Percentiles rank a stretch among this genome's conserved stretches.
phyloP scores from a whole-genome alignment of 37 sponge, comb jelly and placozoan genomes.

The Dysidea cf. avara region DNA sequence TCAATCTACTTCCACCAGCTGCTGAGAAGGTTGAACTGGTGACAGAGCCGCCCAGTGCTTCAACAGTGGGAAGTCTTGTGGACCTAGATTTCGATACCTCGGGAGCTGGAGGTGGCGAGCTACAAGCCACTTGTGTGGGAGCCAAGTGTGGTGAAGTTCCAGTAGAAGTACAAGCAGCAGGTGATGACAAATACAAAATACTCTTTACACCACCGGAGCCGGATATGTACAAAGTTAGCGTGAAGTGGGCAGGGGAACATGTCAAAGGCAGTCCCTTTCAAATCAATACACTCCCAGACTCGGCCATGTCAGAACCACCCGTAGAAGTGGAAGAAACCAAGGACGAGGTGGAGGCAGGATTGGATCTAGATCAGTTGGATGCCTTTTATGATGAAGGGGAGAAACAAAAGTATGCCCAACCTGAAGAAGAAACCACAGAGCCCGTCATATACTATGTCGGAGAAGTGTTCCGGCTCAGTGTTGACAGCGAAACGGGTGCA shows the following conservation, averaged over 20 bases:
- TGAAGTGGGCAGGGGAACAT: constrained; percentile 29
- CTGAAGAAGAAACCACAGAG: no score
- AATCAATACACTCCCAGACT: constrained; percentile 46
- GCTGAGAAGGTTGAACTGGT: constrained; percentile 28
- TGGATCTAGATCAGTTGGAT: constrained; percentile 49
- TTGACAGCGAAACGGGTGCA: constrained; percentile 1
- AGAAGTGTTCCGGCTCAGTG: no score
- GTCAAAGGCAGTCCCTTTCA: constrained; percentile 57
- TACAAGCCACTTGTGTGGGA: constrained; percentile 42
- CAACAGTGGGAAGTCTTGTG: constrained; percentile 2
- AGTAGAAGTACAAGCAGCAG: constrained; percentile 2
- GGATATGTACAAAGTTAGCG: constrained; percentile 42
- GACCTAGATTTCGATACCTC: constrained; percentile 30
- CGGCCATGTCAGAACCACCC: constrained; percentile 27
- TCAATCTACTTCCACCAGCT: constrained; percentile 47
- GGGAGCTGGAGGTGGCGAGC: constrained; percentile 47
- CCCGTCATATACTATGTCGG: no score
- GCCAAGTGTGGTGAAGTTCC: constrained; percentile 39
- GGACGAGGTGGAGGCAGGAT: constrained; percentile 26
- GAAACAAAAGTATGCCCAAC: no score
- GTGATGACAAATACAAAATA: constrained; percentile 16
- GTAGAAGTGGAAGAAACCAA: constrained; percentile 20
- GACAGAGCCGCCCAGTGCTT: background rate
- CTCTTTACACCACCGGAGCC: constrained; percentile 41
- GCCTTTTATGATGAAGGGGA: background rate